Base-by-base conservation (phyloP, 2,888 invertebrate genomes). In the Apomyelois bistriatella region DNA sequence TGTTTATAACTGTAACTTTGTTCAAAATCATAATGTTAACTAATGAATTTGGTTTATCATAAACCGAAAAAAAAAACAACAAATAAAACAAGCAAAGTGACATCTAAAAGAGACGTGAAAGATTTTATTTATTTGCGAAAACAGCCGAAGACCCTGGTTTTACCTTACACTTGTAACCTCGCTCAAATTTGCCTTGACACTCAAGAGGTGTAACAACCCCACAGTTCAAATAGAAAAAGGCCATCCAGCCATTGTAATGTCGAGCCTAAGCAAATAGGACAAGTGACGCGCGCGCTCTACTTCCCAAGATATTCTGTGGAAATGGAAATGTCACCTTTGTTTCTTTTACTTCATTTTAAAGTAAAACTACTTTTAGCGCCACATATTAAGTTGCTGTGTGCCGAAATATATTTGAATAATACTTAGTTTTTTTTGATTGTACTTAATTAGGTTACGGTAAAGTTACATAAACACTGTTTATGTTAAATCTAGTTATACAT, bases 161-260 rank as follows among this genome's bases (percentile, higher is more conserved):
- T 10, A 28, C 59, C 62, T 58, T 59, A 58, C 65, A 58, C 58
- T 65, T 66, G 66, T 67, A 62, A 62, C 58, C 60, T 55, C 57
- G 58, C 65, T 50, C 60, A 68, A 74, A 70, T 77, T 78, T 72
- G 68, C 72, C 68, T 72, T 65, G 66, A 67, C 71, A 74, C 78
- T 76, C 70, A 63, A 67, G 66, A 67, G 66, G 70, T 68, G 71
- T 71, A 66, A 69, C 64, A 66, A 60, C 55, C 63, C 59, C 58
- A 56, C 61, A 67, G 65, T 61, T 65, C 65, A 76, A 79, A 80
- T 72, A 66, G 58, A 58, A 57, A 43, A 43, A 43, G 36, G 52
- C 43, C 52, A 36, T 52, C 42, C 43, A 22, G 36, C 17, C 37
- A 52, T 43, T 52, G 43, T 52, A 37, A 43, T 37, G 52, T 43